A percentile compares a stretch with the other conserved stretches of the same genome.
phyloP scores from a whole-genome alignment of 1,140 invertebrate species.

The Neelides sp. region DNA sequence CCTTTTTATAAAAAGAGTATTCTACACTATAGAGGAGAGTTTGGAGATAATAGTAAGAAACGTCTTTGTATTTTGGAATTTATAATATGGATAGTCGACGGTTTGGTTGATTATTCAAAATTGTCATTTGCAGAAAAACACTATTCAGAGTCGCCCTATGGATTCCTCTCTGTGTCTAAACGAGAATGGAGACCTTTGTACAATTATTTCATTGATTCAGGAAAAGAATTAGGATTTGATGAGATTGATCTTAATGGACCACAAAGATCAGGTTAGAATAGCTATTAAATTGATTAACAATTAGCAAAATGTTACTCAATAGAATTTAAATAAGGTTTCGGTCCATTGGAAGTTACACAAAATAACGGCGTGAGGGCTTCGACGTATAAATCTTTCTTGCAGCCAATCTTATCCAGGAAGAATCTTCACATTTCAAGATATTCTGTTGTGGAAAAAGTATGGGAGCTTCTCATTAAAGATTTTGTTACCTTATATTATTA shows the following conservation, averaged over 20 bases:
- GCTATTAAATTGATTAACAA: neutral
- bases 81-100: neutral
- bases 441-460: constrained; percentile 14
- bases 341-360: constrained; percentile 10
- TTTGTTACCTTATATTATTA: too few species aligned
- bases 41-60: neutral
- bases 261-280: constrained; percentile 4
- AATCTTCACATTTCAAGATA: constrained; percentile 19
- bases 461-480: too few species aligned
- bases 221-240: constrained; percentile 16
- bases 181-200: neutral
- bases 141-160: constrained; percentile 1
- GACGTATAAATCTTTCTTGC: constrained; percentile 17
- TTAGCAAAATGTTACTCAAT: neutral
- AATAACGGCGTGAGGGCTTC: constrained; percentile 12
- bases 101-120: neutral
- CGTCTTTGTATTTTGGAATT: neutral
- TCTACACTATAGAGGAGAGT: neutral
- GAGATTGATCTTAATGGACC: constrained; percentile 18
- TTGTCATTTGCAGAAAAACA: neutral
- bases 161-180: constrained; percentile 2
- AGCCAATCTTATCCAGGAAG: constrained; percentile 1
- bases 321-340: constrained; percentile 13
- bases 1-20: neutral
- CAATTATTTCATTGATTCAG: constrained; percentile 13